These are phyloP conservation scores for Leptothorax acervorum DNA, from an alignment of 2,888 invertebrate species.

Conservation along the genomic window DNA sequence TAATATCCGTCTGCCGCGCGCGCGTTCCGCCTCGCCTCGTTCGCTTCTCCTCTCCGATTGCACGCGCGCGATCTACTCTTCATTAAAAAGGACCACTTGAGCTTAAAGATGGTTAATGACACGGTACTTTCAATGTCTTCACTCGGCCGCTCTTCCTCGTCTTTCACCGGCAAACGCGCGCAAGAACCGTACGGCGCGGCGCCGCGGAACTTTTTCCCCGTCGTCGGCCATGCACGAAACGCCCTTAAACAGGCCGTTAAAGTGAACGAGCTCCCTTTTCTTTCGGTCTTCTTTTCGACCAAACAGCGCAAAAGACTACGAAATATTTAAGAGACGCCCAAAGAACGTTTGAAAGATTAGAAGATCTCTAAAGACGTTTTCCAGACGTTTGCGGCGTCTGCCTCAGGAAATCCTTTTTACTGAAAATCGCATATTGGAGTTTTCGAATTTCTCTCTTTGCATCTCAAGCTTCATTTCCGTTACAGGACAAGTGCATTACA, in stretches of 20 bases:
- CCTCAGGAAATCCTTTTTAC: neutral
- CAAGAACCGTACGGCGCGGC: conserved; percentile 14
- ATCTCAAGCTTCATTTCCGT: neutral
- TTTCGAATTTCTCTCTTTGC: neutral
- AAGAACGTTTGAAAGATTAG: neutral
- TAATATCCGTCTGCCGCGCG: conserved; percentile 56
- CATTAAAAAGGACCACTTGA: conserved; percentile 73
- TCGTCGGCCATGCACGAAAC: neutral
- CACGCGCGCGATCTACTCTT: conserved; percentile 67
- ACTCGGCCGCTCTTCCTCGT: conserved; percentile 60
- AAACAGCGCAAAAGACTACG: neutral
- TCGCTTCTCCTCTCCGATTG: conserved; percentile 62
- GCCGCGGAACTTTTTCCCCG: conserved; percentile 8
- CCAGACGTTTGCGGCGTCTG: neutral
- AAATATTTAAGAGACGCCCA: neutral
- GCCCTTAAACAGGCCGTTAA: conserved; percentile 34
- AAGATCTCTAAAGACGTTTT: neutral
- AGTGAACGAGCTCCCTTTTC: conserved; percentile 13
- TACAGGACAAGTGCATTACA: conserved; percentile 33
- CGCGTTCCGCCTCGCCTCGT: conserved; percentile 45
- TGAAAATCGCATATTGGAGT: neutral
- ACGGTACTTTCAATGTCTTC: conserved; percentile 74
- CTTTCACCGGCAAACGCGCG: conserved; percentile 56
- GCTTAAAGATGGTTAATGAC: conserved; percentile 68
- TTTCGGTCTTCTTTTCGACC: neutral